Base-by-base conservation (phyloP, 2,113 vertebrate genomes). In the Oryzias melastigma region DNA sequence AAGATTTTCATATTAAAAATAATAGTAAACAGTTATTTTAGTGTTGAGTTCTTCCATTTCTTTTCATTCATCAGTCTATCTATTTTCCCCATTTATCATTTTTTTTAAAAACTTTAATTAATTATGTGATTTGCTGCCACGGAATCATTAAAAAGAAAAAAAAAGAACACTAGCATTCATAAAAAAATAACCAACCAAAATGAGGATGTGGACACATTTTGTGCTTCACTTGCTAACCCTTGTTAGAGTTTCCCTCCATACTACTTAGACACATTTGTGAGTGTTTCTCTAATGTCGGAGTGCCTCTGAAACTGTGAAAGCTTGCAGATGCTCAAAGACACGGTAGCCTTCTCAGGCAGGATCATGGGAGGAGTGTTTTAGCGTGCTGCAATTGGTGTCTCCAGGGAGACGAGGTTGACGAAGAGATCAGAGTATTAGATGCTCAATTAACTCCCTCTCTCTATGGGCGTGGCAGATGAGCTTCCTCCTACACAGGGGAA, bases 281-380 rank as follows among this genome's bases (percentile, higher is more conserved):
- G 55, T 56, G 41, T 71, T 80, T 84, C 71, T 35, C 5, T 58
- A 62, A 77, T 58, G 69, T 65, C 58, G 78, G 40, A 60, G 22
- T 47, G 45, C 29, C 35, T 45, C 18, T 52, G 52, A 70, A 40
- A 42, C 24, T 54, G 43, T 41, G 35, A 61, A 58, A 80, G 68
- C 43, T 35, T 44, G 53, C 58, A 47, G 7, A 62, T 46, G 58
- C 57, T 54, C 60, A 48, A 56, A 62, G 60, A 55, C 67, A 74
- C 68, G 71, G 53, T 65, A 58, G 62, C 53, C 55, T 81, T 85
- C 80, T 74, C 18, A 24, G 78, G 61, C 77, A 79, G 80, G 82
- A 84, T 85, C 81, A 85, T 83, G 86, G 75, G 62, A 68, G 54
- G 69, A 57, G 68, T 92, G 92, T 92, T 88, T 88, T 91, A 92